Evolutionary conservation across 2,888 invertebrate genomes (phyloP), one percentile per base, ranked within the genome.

Genomic region (Melanargia galathea): DNA sequence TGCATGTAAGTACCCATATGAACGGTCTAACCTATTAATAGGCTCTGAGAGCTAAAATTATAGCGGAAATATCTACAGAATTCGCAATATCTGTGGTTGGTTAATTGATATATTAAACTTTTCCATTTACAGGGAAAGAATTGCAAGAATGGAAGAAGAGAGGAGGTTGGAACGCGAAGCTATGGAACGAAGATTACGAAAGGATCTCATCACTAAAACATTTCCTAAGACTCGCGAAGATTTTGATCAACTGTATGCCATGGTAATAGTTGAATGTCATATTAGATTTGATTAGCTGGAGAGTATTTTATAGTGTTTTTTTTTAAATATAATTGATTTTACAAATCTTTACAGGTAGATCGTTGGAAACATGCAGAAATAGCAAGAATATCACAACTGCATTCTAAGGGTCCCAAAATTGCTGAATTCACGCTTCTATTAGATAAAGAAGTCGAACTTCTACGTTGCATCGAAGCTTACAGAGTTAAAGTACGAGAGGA

Each of bases 181-280:
- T 51, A 86, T 92, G 73, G 92, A 92, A 65, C 88, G 87, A 66
- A 88, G 93, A 58, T 82, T 92, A 67, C 86, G 92, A 35, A 84
- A 83, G 35, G 94, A 94, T 74, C 86, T 94, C 16, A 84, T 93
- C 33, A 93, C 93, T 6, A 94, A 94, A 82, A 93, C 94, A n/a
- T 94, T 94, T 76, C 96, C 96, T 0, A 92, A 92, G 72, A 93
- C 94, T 5, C 92, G 93, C 62, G 93, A 93, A 72, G 96, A 96
- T 80, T 96, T 96, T 74, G 94, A 95, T 71, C 93, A 95, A 85
- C 84, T 96, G 1, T 95, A 94, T 76, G 92, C 93, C 20, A 92
- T 94, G 93, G 92, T 93, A 76, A 71, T 16, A 49, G n/a, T 33
- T 38, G 8, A 4, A 2, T 30, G 4, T 26, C 16, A 30, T 2